Evolutionary conservation across 2,797 vertebrate species (phyloP).

Genomic region (Leptodactylus fallax): DNA sequence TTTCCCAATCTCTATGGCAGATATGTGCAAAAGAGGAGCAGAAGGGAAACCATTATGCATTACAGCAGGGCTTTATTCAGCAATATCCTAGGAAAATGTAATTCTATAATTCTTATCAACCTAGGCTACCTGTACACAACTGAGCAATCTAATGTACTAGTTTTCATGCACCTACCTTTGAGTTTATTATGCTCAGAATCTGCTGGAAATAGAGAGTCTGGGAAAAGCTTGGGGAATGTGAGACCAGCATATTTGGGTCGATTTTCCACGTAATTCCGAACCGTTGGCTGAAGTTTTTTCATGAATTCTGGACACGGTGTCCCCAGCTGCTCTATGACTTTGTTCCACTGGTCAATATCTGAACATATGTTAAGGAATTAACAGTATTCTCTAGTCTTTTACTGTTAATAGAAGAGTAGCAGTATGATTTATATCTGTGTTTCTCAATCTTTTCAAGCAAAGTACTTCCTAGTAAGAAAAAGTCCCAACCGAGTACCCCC

Average conservation of each 20-base stretch:
- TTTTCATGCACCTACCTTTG: constrained; percentile 84
- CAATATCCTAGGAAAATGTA: too few species aligned
- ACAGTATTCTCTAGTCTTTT: constrained; percentile 12
- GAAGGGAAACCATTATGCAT: too few species aligned
- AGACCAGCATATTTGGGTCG: constrained; percentile 96
- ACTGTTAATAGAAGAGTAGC: not conserved
- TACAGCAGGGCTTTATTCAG: too few species aligned
- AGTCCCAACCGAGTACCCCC: too few species aligned
- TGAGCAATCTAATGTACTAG: too few species aligned
- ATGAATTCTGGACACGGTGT: constrained; percentile 96
- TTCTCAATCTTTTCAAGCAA: too few species aligned
- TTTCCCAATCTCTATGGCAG: too few species aligned
- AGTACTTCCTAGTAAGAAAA: too few species aligned
- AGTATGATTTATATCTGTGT: not conserved
- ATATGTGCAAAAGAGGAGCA: too few species aligned
- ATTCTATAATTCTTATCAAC: too few species aligned
- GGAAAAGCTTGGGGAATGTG: constrained; percentile 97
- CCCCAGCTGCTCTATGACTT: constrained; percentile 98
- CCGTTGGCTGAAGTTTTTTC: constrained; percentile 98
- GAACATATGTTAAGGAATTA: constrained; percentile 82
- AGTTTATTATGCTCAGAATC: constrained; percentile 99
- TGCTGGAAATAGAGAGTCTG: constrained; percentile 97
- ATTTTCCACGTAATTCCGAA: constrained; percentile 98
- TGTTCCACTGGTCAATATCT: constrained; percentile 99
- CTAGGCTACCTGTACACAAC: too few species aligned